These are phyloP conservation scores for Cydia splendana DNA, from an alignment of 1,140 invertebrate species.

Conservation along the genomic window DNA sequence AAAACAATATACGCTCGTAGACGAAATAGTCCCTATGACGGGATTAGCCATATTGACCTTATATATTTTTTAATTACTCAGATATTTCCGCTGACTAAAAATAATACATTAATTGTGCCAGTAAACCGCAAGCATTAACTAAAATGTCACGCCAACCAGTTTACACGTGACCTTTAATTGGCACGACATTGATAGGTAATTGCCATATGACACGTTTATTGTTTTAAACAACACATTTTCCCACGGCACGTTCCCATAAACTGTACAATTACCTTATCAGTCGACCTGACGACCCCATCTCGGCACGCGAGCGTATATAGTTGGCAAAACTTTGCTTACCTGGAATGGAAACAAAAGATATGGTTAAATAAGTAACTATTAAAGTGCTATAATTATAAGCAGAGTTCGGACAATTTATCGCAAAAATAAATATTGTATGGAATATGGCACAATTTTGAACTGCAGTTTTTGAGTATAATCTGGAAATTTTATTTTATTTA, in stretches of 20 bases:
- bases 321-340: background rate
- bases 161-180: background rate
- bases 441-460: too few species aligned
- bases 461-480: too few species aligned
- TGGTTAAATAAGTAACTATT: too few species aligned
- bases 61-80: too few species aligned
- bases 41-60: too few species aligned
- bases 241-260: background rate
- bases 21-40: too few species aligned
- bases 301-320: conserved; percentile 7
- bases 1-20: too few species aligned
- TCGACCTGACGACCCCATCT: background rate
- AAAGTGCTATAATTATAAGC: too few species aligned
- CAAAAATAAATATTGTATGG: too few species aligned
- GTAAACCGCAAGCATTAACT: background rate
- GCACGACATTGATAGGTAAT: background rate
- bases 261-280: conserved; percentile 20
- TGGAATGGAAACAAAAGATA: background rate
- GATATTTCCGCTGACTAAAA: too few species aligned
- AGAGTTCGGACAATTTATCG: too few species aligned
- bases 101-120: background rate
- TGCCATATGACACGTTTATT: conserved; percentile 8
- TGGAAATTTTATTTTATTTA: too few species aligned
- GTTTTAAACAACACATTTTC: conserved; percentile 1
- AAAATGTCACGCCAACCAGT: background rate